phyloP scores from a whole-genome alignment of 2,888 invertebrate species.

The Plagiodera versicolora region DNA sequence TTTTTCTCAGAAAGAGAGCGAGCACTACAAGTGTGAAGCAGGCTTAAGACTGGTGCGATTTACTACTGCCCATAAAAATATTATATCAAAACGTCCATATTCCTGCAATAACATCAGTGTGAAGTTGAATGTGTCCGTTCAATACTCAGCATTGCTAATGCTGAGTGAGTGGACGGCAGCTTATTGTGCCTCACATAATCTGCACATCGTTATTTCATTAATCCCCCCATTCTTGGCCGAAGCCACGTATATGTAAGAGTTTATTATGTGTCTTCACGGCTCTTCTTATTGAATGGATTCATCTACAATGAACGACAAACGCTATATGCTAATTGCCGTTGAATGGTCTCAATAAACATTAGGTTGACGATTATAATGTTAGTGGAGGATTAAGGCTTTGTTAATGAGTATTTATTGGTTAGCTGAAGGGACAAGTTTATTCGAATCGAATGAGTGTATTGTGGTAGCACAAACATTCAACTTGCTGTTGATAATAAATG shows the following conservation, averaged over 20 bases:
- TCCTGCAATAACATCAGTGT: slow-evolving; percentile 9
- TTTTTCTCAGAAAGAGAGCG: too few species aligned
- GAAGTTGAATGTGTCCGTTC: slow-evolving; percentile 2
- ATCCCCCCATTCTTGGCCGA: slow-evolving; percentile 22
- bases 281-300: slow-evolving; percentile 16
- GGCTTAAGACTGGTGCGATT: neutral
- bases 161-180: slow-evolving; percentile 17
- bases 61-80: neutral
- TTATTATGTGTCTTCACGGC: slow-evolving; percentile 6
- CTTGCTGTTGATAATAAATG: neutral
- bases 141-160: slow-evolving; percentile 11
- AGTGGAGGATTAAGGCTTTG: slow-evolving; percentile 7
- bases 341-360: slow-evolving; percentile 17
- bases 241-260: slow-evolving; percentile 13
- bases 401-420: slow-evolving; percentile 18
- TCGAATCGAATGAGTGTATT: neutral
- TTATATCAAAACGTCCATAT: slow-evolving; percentile 8
- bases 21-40: too few species aligned
- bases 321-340: slow-evolving; percentile 20
- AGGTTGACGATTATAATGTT: slow-evolving; percentile 14
- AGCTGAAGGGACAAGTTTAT: slow-evolving; percentile 1
- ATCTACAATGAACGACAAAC: slow-evolving; percentile 15
- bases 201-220: slow-evolving; percentile 31
- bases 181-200: slow-evolving; percentile 32
- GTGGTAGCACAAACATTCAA: neutral